Evolutionary conservation across 2,888 invertebrate species (phyloP), one percentile per base, ranked within the genome.

Genomic region (Luperina testacea): DNA sequence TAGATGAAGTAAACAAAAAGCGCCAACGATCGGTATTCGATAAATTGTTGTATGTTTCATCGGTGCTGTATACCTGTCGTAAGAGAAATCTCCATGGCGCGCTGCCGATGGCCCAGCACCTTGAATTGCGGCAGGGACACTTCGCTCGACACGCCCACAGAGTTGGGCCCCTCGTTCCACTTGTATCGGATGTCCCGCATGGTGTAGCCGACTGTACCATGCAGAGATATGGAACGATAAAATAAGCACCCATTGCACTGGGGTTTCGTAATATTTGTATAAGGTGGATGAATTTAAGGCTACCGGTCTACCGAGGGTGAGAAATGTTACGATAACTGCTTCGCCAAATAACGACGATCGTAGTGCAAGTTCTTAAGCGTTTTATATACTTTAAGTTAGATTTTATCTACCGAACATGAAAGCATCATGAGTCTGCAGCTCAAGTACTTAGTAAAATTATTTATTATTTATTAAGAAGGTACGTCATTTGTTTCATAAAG

Each of bases 121-220:
- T 99, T 98, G 98, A 99, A 99, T 97, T 99, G 99, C 96, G 99
- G 99, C 96, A 99, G 98, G 94, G 99, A 98, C 96, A 99, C 98
- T 97, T 99, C 99, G 97, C 98, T 98, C 97, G 98, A 98, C 95
- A 99, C 98, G 96, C 98, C 99, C 96, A 99, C 99, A 95, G 99
- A 98, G 97, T 98, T 98, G 94, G 98, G 98, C 92, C 98, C 99
- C 97, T 99, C 98, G 97, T 99, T 98, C 99, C 99, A 99, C 97
- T 98, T 98, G 98, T 99, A 99, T 95, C 98, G 98, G 98, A 99
- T 99, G 98, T 99, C 99, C 97, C 98, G 98, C 99, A 99, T 99
- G 97, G 99, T 99, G 98, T 99, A 99, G 97, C 99, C 99, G 98
- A 99, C 99, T 99, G 98, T 97, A 94, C 94, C 96, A 95, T 95